These are phyloP conservation scores for Cochlearius cochlearius DNA, from an alignment of 2,113 vertebrate species.

Conservation along the genomic window DNA sequence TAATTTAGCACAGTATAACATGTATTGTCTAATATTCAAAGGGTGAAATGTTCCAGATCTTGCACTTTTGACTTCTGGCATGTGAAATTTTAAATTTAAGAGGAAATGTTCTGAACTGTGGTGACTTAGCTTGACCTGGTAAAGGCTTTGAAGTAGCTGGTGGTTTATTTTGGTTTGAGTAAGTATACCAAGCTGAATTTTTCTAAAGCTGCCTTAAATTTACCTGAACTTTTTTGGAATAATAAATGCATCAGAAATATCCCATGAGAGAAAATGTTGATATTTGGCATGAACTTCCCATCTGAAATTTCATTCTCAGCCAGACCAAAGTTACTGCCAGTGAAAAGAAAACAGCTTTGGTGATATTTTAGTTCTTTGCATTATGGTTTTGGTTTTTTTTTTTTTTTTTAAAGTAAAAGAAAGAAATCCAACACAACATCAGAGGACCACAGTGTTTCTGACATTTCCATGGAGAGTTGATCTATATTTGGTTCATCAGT, in stretches of 20 bases:
- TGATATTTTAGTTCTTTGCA: background rate
- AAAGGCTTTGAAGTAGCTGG: conserved; percentile 29
- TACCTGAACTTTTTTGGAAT: background rate
- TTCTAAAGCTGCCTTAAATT: background rate
- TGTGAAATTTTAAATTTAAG: conserved; percentile 4
- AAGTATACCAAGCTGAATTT: background rate
- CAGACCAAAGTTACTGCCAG: background rate
- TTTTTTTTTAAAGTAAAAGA: background rate
- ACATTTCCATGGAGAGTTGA: background rate
- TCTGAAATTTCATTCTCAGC: background rate
- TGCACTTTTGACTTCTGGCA: conserved; percentile 14
- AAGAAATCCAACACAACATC: background rate
- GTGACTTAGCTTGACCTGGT: background rate
- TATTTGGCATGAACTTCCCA: background rate
- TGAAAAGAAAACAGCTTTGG: background rate
- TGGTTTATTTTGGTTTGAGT: background rate
- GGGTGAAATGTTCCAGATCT: conserved; percentile 20
- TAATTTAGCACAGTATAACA: background rate
- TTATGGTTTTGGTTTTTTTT: background rate
- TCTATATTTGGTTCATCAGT: background rate
- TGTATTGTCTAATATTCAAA: conserved; percentile 3
- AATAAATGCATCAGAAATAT: background rate
- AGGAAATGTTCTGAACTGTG: conserved; percentile 13
- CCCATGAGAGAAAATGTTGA: background rate
- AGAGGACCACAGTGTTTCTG: background rate